Percentiles rank a stretch among this genome's conserved stretches.
Evolutionary conservation across 2,113 vertebrate genomes (phyloP).

Genomic region (Xiphophorus maculatus): DNA sequence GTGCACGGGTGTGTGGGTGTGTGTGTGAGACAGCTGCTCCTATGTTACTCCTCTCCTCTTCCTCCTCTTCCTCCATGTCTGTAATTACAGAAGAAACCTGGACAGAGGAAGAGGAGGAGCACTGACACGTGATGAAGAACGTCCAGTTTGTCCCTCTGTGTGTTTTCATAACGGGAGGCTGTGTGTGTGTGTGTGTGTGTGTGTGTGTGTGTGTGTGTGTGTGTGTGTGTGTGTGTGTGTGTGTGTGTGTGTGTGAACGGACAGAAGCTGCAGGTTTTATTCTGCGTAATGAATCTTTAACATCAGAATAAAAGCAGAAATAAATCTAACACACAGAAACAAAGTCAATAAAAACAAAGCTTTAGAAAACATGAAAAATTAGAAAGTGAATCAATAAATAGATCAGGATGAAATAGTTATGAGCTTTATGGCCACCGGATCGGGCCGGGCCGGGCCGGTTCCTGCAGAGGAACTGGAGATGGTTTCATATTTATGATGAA

Average conservation of each 20-base stretch:
- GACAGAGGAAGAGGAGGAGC: background rate
- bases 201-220: background rate
- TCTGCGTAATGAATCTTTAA: too few relatives aligned
- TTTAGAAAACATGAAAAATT: too few relatives aligned
- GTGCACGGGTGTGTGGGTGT: slow-evolving; percentile 17
- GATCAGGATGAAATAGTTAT: too few relatives aligned
- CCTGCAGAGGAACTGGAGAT: too few relatives aligned
- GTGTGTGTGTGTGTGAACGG: background rate
- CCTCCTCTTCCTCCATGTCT: slow-evolving; percentile 16
- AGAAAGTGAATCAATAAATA: too few relatives aligned
- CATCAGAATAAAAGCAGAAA: too few relatives aligned
- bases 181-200: background rate
- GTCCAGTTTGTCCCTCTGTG: slow-evolving; percentile 1
- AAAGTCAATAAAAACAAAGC: too few relatives aligned
- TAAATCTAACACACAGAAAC: too few relatives aligned
- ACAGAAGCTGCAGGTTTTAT: background rate
- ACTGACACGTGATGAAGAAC: slow-evolving; percentile 1
- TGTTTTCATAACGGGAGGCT: background rate
- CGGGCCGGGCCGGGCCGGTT: too few relatives aligned
- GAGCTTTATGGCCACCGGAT: too few relatives aligned
- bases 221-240: too few relatives aligned
- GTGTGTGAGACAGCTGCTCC: slow-evolving; percentile 57
- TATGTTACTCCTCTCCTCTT: slow-evolving; percentile 10
- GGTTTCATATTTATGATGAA: too few relatives aligned
- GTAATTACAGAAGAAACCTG: slow-evolving; percentile 55